Conservation (phyloP, 2,113 vertebrate species). For the Calyptommatus sinebrachiatus region DNA sequence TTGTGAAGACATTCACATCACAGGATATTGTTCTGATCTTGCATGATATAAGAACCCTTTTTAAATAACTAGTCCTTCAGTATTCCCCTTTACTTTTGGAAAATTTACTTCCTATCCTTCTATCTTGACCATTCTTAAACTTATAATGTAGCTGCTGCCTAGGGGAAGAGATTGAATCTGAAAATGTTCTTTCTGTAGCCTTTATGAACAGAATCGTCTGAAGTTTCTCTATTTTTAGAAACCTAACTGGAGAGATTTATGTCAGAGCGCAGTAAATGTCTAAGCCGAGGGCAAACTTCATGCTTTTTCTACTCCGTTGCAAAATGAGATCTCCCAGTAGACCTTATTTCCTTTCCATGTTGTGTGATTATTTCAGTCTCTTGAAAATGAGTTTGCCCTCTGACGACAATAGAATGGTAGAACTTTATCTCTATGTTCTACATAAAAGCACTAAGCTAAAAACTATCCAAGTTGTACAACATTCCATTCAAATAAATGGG, state of each 20-base stretch:
- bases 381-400: background rate
- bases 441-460: background rate
- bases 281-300: constrained; percentile 1
- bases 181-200: background rate
- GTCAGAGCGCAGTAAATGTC: background rate
- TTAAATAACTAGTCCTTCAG: background rate
- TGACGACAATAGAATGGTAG: background rate
- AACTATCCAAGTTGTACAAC: background rate
- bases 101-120: background rate
- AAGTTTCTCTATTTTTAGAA: constrained; percentile 18
- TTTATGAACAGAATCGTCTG: constrained; percentile 9
- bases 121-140: background rate
- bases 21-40: no score
- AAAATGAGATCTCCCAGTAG: constrained; percentile 3
- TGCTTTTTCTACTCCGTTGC: background rate
- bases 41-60: no score
- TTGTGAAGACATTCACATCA: no score
- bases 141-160: background rate
- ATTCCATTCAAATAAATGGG: no score
- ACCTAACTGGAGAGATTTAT: constrained; percentile 1
- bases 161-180: background rate
- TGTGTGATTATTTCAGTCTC: constrained; percentile 2
- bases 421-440: background rate
- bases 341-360: constrained; percentile 7
- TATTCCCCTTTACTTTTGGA: background rate